Base-by-base conservation (phyloP, 2,888 invertebrate genomes). In the Ophion costatus region DNA sequence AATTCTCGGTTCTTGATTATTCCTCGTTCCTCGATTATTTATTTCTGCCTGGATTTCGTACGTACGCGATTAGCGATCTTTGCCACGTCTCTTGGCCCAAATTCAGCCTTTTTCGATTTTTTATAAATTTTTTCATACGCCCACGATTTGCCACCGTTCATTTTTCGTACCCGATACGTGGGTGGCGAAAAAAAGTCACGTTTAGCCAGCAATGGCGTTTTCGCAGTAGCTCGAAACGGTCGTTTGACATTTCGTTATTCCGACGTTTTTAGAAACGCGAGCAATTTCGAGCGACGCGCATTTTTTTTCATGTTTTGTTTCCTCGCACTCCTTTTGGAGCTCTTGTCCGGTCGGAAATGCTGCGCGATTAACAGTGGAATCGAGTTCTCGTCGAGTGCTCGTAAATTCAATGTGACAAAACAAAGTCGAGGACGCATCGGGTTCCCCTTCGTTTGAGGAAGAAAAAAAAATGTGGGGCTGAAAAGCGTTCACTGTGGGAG, bases 31-130 rank as follows among this genome's bases (percentile, higher is more conserved):
- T 29, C 4, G 29, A 29, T 29, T 29, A 4, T 4, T 4, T 29
- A 29, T 29, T 29, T 74, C 61, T 9, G 61, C 3, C 22, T 42
- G 61, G 73, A 74, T 74, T 74, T 74, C 61, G 38, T 38, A 38
- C 0, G 22, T 24, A 17, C 42, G 73, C 24, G 61, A 61, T 38
- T 74, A 45, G 42, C 17, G 61, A 42, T 61, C 59, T 24, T 17
- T 38, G 45, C 17, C 61, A 61, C 61, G 61, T 74, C 73, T 74
- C 11, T 22, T 5, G 45, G 22, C 24, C 24, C 17, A 61, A 17
- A 24, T 74, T 74, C 7, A 17, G 29, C 1, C 20, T 24, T 61
- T 33, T 38, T 24, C 10, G 0, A 1, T 6, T 33, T 71, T 71
- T 70, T 57, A 14, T 1, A 10, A 45, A 0, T 11, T 51, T 51